These are phyloP conservation scores for Gopherus flavomarginatus DNA, from an alignment of 2,113 vertebrate genomes.

Conservation along the genomic window DNA sequence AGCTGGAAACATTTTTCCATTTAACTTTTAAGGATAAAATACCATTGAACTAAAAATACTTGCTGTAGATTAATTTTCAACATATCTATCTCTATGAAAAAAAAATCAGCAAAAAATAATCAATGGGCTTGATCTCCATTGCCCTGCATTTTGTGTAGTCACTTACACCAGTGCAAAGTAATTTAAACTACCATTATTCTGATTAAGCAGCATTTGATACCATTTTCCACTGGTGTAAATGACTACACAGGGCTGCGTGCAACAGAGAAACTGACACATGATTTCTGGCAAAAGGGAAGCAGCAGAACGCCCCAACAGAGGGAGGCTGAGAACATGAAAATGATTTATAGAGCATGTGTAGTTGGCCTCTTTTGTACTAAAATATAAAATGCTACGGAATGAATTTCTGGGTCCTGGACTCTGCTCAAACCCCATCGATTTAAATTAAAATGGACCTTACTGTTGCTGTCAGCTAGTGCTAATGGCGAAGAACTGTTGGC, in stretches of 20 bases:
- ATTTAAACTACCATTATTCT: background rate
- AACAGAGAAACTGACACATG: background rate
- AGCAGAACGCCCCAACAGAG: background rate
- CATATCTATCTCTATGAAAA: background rate
- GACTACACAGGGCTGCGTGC: background rate
- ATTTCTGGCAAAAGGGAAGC: background rate
- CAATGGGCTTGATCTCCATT: background rate
- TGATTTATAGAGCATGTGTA: background rate
- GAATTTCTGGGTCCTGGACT: background rate
- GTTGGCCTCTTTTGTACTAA: background rate
- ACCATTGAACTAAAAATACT: background rate
- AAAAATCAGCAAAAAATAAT: background rate
- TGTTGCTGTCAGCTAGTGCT: background rate
- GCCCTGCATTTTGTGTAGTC: background rate
- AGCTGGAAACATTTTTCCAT: background rate
- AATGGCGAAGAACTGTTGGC: background rate
- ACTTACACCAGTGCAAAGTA: background rate
- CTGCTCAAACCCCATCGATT: background rate
- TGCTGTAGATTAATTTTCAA: background rate
- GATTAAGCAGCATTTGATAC: background rate
- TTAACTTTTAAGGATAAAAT: background rate
- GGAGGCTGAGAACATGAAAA: background rate
- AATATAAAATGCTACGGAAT: background rate
- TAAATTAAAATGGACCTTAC: background rate
- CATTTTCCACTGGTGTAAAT: background rate